Evolutionary conservation across 2,797 vertebrate species (phyloP).

Genomic region (Peromyscus eremicus): DNA sequence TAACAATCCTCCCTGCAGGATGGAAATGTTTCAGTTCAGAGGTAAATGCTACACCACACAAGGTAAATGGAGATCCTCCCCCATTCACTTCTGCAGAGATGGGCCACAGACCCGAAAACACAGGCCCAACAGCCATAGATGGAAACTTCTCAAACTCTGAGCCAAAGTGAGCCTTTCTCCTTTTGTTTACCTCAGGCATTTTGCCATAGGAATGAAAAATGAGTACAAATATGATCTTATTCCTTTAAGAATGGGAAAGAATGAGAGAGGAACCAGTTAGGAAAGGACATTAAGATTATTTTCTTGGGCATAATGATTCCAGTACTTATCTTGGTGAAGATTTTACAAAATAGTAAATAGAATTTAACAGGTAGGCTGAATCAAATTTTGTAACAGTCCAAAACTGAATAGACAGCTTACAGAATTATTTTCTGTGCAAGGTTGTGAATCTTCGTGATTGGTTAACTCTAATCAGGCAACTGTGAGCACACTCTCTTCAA

Average conservation of each 20-base stretch:
- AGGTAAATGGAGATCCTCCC: neutral
- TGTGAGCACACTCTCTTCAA: neutral
- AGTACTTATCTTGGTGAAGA: neutral
- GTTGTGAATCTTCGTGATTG: neutral
- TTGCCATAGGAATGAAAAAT: neutral
- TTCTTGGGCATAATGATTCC: neutral
- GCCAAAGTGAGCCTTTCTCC: neutral
- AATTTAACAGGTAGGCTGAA: neutral
- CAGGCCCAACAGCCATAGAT: neutral
- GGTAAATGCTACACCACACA: neutral
- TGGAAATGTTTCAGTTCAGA: neutral
- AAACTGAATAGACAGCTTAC: neutral
- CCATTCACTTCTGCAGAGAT: neutral
- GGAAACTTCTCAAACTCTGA: neutral
- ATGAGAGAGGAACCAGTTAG: neutral
- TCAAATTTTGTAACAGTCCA: neutral
- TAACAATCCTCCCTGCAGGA: neutral
- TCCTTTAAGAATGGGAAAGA: neutral
- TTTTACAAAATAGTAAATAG: neutral
- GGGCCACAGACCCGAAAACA: neutral
- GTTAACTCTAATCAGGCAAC: neutral
- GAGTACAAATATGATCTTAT: neutral
- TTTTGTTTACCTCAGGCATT: neutral
- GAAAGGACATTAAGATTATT: neutral
- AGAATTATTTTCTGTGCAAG: neutral